Base-by-base conservation (phyloP, 2,888 invertebrate genomes). In the Scaptomyza tumidula region DNA sequence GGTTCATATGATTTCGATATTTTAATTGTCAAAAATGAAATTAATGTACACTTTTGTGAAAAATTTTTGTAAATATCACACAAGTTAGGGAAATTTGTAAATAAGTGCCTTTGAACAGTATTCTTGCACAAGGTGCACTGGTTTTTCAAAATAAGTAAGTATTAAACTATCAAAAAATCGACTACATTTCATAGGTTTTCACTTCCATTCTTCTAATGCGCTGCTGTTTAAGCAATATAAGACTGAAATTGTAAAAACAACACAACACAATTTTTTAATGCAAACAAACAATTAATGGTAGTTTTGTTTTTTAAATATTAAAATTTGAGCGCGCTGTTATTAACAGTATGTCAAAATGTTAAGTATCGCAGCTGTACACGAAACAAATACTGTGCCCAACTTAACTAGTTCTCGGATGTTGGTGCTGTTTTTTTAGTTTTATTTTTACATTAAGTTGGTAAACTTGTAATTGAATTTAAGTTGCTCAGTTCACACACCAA, bases 61-160 rank as follows among this genome's bases (percentile, higher is more conserved):
- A 75, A 68, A 77, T 75, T 72, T 63, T 76, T 63, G 75, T 75
- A 57, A 60, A 63, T 63, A 66, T 62, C 45, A 52, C 39, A 57
- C 55, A 41, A 56, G 24, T 56, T 54, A 60, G 43, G 39, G 33
- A 48, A 60, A 58, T 57, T 59, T 66, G 54, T 49, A 16, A 63
- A 16, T 16, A 39, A 39, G 14, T 31, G 33, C 16, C 19, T 56
- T 54, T 43, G n/a, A 19, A 35, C 27, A 11, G 27, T 7, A 13
- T 43, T 58, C 58, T 69, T 65, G 75, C 77, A 72, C 77, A 72
- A 59, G 59, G 77, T 72, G 68, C 73, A 55, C 50, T 4, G 11
- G 14, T 44, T 31, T 48, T n/a, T 24, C 19, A 39, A 64, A 54
- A 60, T 45, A 9, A 50, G 75, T 75, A 55, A 75, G 75, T 77